Conservation (phyloP, 2,888 invertebrate species). For the Lasioglossum leucozonium region DNA sequence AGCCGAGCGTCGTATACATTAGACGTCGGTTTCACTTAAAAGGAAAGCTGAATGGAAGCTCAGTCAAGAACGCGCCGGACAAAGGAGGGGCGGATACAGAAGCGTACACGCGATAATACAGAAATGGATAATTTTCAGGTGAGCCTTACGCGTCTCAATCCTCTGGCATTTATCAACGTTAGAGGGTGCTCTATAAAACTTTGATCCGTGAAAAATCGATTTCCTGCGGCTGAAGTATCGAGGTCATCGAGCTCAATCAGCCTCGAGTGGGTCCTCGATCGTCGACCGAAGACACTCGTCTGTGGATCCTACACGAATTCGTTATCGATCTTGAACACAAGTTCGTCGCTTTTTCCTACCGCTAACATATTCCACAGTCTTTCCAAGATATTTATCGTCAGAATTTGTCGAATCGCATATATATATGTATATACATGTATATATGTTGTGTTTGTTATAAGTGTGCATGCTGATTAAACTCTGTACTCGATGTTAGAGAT, state of each 20-base stretch:
- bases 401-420: constrained; percentile 5
- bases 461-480: constrained; percentile 58
- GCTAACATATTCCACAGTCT: constrained; percentile 17
- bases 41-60: constrained; percentile 28
- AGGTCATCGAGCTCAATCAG: constrained; percentile 67
- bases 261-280: constrained; percentile 67
- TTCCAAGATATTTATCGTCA: neutral
- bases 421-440: too few species aligned
- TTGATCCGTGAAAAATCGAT: constrained; percentile 63
- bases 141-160: constrained; percentile 70
- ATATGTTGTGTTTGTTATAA: constrained; percentile 38
- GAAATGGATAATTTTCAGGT: constrained; percentile 23
- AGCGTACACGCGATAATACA: constrained; percentile 49
- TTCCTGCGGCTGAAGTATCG: constrained; percentile 69
- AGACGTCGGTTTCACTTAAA: neutral
- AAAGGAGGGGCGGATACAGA: constrained; percentile 10
- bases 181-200: constrained; percentile 67
- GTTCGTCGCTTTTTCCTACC: neutral
- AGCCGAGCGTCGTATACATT: neutral
- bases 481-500: constrained; percentile 17
- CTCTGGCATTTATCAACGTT: constrained; percentile 57
- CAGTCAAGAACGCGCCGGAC: constrained; percentile 18
- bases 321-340: constrained; percentile 36
- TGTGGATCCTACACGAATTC: constrained; percentile 67
- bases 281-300: constrained; percentile 67